A percentile compares a stretch with the other conserved stretches of the same genome.
These are phyloP conservation scores for Echinometra lucunter DNA, from an alignment of 53 echinoderm and acorn worm genomes.

Conservation along the genomic window DNA sequence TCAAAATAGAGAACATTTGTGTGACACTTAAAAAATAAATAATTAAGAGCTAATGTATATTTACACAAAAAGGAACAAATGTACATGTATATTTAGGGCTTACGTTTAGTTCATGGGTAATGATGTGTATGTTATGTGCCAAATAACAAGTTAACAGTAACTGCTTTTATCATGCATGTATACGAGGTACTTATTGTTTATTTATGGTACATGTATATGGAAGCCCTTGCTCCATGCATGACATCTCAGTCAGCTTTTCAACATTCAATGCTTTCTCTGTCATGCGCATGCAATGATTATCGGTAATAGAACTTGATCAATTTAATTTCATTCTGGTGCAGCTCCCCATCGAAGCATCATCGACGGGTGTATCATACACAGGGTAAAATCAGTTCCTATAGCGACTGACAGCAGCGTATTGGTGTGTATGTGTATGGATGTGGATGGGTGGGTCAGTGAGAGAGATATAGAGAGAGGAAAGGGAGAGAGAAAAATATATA, in stretches of 20 bases:
- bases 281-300: not conserved
- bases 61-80: not conserved
- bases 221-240: not conserved
- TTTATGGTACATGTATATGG: not conserved
- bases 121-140: not conserved
- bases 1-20: not conserved
- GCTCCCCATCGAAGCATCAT: not conserved
- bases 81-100: not conserved
- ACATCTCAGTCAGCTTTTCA: not conserved
- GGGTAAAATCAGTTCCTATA: slow-evolving; percentile 24
- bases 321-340: slow-evolving; percentile 24
- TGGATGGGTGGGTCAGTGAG: not conserved
- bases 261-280: not conserved
- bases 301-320: slow-evolving; percentile 23
- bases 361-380: not conserved
- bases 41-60: not conserved
- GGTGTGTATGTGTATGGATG: not conserved
- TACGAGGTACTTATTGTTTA: not conserved
- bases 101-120: not conserved
- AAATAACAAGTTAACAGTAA: not conserved
- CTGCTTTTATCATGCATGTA: not conserved
- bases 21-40: not conserved
- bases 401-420: not conserved
- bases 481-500: not conserved
- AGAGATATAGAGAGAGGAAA: not conserved